A percentile compares a stretch with the other conserved stretches of the same genome.
phyloP scores from a whole-genome alignment of 2,888 invertebrate species.

The Drosophila histrio region DNA sequence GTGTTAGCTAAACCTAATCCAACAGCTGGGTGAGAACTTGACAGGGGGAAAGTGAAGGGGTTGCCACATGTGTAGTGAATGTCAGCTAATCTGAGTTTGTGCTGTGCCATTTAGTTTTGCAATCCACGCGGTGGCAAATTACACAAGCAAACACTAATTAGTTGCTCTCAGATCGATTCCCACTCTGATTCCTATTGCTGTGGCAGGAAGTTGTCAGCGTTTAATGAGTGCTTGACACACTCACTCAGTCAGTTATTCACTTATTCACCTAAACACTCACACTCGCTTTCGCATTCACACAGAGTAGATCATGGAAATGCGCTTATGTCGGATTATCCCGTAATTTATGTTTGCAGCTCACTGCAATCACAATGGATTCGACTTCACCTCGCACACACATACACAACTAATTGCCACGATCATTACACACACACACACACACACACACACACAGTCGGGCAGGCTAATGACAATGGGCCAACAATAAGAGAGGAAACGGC shows the following conservation, averaged over 20 bases:
- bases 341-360: constrained; percentile 79
- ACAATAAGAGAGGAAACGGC: constrained; percentile 68
- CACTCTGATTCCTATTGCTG: constrained; percentile 11
- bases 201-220: constrained; percentile 76
- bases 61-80: constrained; percentile 32
- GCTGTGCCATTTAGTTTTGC: constrained; percentile 52
- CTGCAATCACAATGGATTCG: constrained; percentile 70
- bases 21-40: constrained; percentile 12
- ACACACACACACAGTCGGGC: constrained; percentile 18
- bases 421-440: constrained; percentile 58
- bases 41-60: neutral
- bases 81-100: constrained; percentile 66
- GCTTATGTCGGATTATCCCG: constrained; percentile 81
- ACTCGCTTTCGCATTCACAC: constrained; percentile 22
- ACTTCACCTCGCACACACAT: constrained; percentile 44
- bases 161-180: constrained; percentile 19
- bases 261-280: constrained; percentile 23
- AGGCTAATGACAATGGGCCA: constrained; percentile 71
- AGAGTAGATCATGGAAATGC: constrained; percentile 77
- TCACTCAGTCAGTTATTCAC: constrained; percentile 17
- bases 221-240: constrained; percentile 56
- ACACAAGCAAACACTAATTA: constrained; percentile 57
- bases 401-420: constrained; percentile 73
- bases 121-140: constrained; percentile 48
- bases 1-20: constrained; percentile 80